Percentiles rank a stretch among this genome's conserved stretches.
phyloP scores from a whole-genome alignment of 2,113 vertebrate genomes.

The Eublepharis macularius region DNA sequence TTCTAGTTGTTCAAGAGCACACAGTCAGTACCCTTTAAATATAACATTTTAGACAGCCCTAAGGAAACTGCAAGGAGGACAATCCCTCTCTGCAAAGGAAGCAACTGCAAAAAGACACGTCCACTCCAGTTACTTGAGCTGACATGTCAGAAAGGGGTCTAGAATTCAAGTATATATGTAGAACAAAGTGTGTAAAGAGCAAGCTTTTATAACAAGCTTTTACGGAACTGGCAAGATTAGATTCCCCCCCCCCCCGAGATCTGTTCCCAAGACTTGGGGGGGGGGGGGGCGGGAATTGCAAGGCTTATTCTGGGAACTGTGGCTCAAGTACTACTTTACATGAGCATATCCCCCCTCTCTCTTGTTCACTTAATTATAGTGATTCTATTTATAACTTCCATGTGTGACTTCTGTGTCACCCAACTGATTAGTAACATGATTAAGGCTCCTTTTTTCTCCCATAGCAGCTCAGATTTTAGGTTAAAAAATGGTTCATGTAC shows the following conservation, averaged over 20 bases:
- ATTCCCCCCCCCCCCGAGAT: neutral
- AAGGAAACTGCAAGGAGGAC: conserved; percentile 5
- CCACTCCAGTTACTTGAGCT: neutral
- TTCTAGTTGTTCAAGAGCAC: neutral
- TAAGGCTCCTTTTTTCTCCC: neutral
- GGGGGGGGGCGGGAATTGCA: no score
- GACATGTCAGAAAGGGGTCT: neutral
- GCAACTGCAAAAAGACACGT: neutral
- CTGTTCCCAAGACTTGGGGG: neutral
- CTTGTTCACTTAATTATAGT: neutral
- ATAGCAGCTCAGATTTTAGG: neutral
- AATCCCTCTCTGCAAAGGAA: neutral
- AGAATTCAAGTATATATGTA: neutral
- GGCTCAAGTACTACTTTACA: neutral
- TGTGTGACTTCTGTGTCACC: neutral
- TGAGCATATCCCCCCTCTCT: neutral
- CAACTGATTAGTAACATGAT: neutral
- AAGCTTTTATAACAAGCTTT: no score
- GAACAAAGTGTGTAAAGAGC: neutral
- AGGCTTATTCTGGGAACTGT: neutral
- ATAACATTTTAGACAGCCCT: neutral
- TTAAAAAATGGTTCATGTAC: neutral
- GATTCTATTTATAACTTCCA: neutral
- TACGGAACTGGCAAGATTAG: neutral
- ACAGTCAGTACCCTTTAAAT: neutral